Percentiles rank a stretch among this genome's conserved stretches.
phyloP scores from a whole-genome alignment of 2,113 vertebrate genomes.

The Anseranas semipalmata region DNA sequence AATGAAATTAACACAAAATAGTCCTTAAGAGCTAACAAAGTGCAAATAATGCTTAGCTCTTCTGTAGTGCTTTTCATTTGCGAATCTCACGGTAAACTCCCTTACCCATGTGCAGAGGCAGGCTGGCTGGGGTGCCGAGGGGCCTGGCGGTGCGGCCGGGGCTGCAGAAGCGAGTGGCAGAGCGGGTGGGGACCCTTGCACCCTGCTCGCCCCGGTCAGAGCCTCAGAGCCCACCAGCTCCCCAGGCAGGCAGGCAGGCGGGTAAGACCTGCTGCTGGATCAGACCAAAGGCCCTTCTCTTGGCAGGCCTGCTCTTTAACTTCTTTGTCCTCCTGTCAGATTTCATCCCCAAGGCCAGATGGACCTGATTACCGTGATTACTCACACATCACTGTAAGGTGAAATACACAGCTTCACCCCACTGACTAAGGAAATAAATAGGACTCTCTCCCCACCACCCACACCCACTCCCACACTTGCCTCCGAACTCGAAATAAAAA shows the following conservation, averaged over 20 bases:
- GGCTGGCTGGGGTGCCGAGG: neutral
- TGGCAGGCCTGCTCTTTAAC: conserved; percentile 28
- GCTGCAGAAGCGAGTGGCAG: neutral
- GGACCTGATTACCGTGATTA: conserved; percentile 54
- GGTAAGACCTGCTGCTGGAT: neutral
- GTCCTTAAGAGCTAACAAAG: conserved; percentile 5
- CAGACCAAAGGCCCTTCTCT: neutral
- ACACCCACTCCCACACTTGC: conserved; percentile 66
- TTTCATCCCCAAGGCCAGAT: conserved; percentile 48
- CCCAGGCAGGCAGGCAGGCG: fast-evolving
- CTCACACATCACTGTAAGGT: conserved; percentile 47
- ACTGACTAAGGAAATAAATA: conserved; percentile 60
- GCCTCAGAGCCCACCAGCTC: neutral
- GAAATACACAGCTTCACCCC: conserved; percentile 53
- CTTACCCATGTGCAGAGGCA: neutral
- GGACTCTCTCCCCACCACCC: conserved; percentile 58
- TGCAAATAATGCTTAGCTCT: neutral
- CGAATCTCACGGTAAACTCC: neutral
- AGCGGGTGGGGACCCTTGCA: neutral
- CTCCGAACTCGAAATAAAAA: conserved; percentile 55
- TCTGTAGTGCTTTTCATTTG: neutral
- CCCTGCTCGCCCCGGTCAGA: neutral
- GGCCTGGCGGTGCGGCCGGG: neutral
- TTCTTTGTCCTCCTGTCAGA: conserved; percentile 37
- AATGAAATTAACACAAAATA: conserved; percentile 8